Percentiles rank a stretch among this genome's conserved stretches.
Conservation (phyloP, 2,888 invertebrate genomes). For the Metacarcinus magister region DNA sequence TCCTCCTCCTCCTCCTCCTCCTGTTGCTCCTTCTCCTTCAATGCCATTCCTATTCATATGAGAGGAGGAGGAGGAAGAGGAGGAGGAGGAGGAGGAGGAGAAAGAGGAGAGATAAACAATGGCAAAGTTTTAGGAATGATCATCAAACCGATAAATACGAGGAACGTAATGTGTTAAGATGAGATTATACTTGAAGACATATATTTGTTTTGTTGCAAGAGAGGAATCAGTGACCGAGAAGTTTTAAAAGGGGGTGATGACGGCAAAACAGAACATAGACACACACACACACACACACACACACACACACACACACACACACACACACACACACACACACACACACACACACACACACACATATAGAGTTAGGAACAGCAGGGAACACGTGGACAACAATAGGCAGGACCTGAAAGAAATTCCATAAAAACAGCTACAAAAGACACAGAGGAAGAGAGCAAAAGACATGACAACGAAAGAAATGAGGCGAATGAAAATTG, state of each 20-base stretch:
- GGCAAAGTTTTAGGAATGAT: neutral
- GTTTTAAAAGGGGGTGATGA: neutral
- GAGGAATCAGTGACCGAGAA: neutral
- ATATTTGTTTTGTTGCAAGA: neutral
- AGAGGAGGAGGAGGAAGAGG: neutral
- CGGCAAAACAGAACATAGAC: neutral
- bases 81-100: neutral
- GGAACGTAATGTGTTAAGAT: neutral
- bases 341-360: slow-evolving; percentile 16
- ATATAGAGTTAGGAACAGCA: neutral
- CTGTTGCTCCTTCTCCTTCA: neutral
- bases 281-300: neutral
- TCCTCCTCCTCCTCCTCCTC: slow-evolving; percentile 36
- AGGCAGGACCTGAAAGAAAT: neutral
- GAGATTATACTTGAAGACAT: neutral
- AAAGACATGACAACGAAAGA: slow-evolving; percentile 46
- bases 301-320: neutral
- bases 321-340: neutral
- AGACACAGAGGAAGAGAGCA: neutral
- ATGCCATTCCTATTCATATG: neutral
- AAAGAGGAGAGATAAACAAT: neutral
- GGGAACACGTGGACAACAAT: slow-evolving; percentile 19
- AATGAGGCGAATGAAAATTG: slow-evolving; percentile 16
- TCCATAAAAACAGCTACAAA: slow-evolving; percentile 18
- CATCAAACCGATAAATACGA: neutral